These are phyloP conservation scores for Entomobrya proxima DNA, from an alignment of 2,888 invertebrate species.

Conservation along the genomic window DNA sequence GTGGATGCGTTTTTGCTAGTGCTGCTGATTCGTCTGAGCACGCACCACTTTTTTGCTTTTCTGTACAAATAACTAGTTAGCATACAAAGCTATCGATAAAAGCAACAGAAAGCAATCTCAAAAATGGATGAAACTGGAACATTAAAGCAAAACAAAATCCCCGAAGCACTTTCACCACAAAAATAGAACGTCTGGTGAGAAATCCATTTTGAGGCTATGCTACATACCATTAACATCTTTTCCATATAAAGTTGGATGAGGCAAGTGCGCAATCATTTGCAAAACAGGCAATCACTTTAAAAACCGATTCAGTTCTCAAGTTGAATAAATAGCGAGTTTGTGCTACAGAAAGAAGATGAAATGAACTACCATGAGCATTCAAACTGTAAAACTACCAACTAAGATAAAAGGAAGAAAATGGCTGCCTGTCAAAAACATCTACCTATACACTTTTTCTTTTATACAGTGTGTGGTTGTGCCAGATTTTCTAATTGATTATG, in stretches of 20 bases:
- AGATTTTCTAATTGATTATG: constrained; percentile 43
- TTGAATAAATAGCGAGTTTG: background rate
- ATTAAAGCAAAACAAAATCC: constrained; percentile 34
- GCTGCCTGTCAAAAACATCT: constrained; percentile 43
- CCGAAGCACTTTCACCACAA: constrained; percentile 18
- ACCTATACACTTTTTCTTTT: background rate
- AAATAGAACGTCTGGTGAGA: background rate
- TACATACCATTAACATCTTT: background rate
- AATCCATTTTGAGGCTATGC: background rate
- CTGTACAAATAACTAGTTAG: background rate
- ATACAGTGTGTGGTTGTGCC: background rate
- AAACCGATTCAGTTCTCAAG: constrained; percentile 30
- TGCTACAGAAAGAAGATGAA: background rate
- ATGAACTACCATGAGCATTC: constrained; percentile 23
- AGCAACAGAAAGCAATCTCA: constrained; percentile 36
- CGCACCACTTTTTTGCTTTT: background rate
- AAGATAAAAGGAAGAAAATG: constrained; percentile 25
- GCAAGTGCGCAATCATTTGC: constrained; percentile 27
- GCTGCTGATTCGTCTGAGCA: too few species aligned
- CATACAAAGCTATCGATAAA: background rate
- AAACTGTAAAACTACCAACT: background rate
- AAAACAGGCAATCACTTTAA: constrained; percentile 37
- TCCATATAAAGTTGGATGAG: background rate
- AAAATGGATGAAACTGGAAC: constrained; percentile 8
- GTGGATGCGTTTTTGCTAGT: too few species aligned